These are phyloP conservation scores for Oxyruncus cristatus DNA, from an alignment of 2,113 vertebrate genomes.

Conservation along the genomic window DNA sequence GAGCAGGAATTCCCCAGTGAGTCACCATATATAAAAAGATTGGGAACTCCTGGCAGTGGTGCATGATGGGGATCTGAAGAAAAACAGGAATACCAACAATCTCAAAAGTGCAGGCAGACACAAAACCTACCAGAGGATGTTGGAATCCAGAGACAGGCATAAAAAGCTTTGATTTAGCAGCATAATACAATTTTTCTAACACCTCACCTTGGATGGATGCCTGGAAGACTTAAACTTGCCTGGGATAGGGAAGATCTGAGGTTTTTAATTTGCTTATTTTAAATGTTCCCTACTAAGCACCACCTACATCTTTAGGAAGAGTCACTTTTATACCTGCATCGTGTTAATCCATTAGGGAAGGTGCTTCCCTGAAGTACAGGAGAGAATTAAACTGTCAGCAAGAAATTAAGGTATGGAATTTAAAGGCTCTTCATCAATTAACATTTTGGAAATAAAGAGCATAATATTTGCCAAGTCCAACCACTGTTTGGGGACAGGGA, in stretches of 20 bases:
- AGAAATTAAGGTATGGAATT: neutral
- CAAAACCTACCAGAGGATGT: neutral
- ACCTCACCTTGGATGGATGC: neutral
- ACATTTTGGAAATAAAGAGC: neutral
- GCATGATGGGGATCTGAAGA: neutral
- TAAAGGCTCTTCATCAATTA: neutral
- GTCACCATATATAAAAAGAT: neutral
- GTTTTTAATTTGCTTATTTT: neutral
- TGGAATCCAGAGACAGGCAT: neutral
- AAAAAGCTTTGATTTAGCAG: neutral
- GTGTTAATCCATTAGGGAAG: neutral
- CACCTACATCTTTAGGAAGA: neutral
- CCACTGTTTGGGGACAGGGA: neutral
- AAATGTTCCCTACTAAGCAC: neutral
- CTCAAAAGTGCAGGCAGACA: neutral
- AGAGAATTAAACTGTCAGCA: neutral
- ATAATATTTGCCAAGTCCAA: neutral
- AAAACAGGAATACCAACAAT: neutral
- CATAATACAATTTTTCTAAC: neutral
- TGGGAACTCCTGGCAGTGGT: neutral
- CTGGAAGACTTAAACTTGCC: neutral
- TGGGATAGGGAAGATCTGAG: neutral
- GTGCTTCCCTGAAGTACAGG: neutral
- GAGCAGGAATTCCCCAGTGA: slow-evolving; percentile 3
- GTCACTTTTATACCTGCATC: neutral